Conservation (phyloP, 2,113 vertebrate species). For the Rhabdomys dilectus region DNA sequence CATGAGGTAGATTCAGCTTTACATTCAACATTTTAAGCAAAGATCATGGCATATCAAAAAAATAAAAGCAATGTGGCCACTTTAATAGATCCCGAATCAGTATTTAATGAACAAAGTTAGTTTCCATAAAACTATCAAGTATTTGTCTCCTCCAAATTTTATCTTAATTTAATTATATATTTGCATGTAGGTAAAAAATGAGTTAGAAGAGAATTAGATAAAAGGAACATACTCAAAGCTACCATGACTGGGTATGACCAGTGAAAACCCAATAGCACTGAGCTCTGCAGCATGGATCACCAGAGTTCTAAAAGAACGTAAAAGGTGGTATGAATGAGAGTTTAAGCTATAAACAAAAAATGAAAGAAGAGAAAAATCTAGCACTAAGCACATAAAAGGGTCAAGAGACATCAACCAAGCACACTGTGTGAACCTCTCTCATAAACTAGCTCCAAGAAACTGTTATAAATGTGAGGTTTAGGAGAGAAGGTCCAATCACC, state of each 20-base stretch:
- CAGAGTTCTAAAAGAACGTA: neutral
- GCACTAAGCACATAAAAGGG: neutral
- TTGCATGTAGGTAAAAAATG: neutral
- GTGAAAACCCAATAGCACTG: neutral
- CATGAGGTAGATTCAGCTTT: slow-evolving; percentile 14
- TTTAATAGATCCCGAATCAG: slow-evolving; percentile 18
- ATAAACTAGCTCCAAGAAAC: neutral
- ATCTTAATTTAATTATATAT: slow-evolving; percentile 32
- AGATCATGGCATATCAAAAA: neutral
- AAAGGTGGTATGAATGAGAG: neutral
- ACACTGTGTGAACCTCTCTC: neutral
- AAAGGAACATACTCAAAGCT: neutral
- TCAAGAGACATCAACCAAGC: neutral
- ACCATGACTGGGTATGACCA: neutral
- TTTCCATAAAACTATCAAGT: slow-evolving; percentile 5
- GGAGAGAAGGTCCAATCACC: neutral
- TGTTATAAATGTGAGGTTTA: neutral
- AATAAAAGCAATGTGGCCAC: neutral
- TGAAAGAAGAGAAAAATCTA: neutral
- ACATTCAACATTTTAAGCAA: slow-evolving; percentile 1
- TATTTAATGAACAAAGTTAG: slow-evolving; percentile 11
- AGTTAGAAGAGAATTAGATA: neutral
- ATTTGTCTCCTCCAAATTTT: neutral
- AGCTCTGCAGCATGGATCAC: neutral
- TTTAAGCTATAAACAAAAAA: neutral